phyloP scores from a whole-genome alignment of 2,113 vertebrate genomes.

The Amazona vittata region DNA sequence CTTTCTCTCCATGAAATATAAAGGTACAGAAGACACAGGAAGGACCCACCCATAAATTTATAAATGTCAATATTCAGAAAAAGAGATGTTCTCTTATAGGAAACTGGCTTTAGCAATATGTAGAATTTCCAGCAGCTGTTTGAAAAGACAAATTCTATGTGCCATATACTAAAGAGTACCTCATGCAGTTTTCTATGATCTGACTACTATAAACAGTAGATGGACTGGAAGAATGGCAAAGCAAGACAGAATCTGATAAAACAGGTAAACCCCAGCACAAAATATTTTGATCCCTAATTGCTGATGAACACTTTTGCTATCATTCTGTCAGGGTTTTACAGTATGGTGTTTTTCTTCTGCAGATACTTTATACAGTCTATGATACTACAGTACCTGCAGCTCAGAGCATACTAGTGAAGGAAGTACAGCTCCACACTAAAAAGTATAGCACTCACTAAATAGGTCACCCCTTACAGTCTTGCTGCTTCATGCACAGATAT shows the following conservation, averaged over 20 bases:
- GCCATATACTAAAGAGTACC: background rate
- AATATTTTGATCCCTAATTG: background rate
- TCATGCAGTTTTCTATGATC: background rate
- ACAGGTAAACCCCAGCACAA: background rate
- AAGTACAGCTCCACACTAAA: background rate
- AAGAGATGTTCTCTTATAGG: background rate
- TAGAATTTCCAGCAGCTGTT: background rate
- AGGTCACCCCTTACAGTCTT: background rate
- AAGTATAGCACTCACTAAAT: background rate
- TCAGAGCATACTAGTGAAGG: background rate
- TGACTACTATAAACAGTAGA: rapidly evolving
- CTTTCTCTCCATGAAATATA: background rate
- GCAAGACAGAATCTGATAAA: background rate
- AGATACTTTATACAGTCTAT: background rate
- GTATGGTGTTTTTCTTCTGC: background rate
- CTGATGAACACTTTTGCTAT: background rate
- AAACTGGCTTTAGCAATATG: background rate
- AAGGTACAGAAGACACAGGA: background rate
- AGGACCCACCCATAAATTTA: background rate
- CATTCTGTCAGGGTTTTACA: background rate
- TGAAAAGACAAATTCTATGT: background rate
- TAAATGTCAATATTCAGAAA: background rate
- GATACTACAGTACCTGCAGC: background rate
- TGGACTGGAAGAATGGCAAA: background rate
- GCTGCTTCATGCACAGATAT: background rate